Evolutionary conservation across 2,888 invertebrate genomes (phyloP).

Genomic region (Agriopis aurantiaria): DNA sequence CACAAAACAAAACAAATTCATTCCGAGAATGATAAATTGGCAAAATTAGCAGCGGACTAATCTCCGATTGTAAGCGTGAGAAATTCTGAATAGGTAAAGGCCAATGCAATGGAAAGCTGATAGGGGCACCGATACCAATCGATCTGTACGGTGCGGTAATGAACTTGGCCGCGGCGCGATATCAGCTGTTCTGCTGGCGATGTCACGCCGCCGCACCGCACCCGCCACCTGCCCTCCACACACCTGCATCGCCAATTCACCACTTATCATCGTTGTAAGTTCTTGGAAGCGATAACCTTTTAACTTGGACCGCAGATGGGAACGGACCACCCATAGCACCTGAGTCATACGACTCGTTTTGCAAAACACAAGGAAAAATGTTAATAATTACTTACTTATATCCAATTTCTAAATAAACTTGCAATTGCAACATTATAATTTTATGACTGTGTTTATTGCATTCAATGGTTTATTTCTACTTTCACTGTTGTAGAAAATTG

Average conservation of each 20-base stretch:
- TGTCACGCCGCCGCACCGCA: constrained; percentile 56
- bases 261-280: constrained; percentile 49
- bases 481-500: neutral
- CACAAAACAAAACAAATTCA: neutral
- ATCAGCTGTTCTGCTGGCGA: constrained; percentile 78
- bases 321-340: constrained; percentile 35
- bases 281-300: constrained; percentile 54
- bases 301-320: constrained; percentile 50
- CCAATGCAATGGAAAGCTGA: constrained; percentile 65
- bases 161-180: constrained; percentile 73
- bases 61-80: constrained; percentile 22
- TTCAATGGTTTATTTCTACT: neutral
- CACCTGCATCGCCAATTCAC: constrained; percentile 32
- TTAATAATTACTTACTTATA: neutral
- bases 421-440: neutral
- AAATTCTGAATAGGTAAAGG: constrained; percentile 47
- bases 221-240: constrained; percentile 38
- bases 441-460: neutral
- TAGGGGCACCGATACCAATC: constrained; percentile 74
- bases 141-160: constrained; percentile 79
- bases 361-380: constrained; percentile 1
- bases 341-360: constrained; percentile 27
- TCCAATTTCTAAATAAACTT: constrained; percentile 5
- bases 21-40: neutral
- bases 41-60: neutral